Percentiles rank a stretch among this genome's conserved stretches.
These are phyloP conservation scores for Iguana delicatissima DNA, from an alignment of 2,797 vertebrate species.

Conservation along the genomic window DNA sequence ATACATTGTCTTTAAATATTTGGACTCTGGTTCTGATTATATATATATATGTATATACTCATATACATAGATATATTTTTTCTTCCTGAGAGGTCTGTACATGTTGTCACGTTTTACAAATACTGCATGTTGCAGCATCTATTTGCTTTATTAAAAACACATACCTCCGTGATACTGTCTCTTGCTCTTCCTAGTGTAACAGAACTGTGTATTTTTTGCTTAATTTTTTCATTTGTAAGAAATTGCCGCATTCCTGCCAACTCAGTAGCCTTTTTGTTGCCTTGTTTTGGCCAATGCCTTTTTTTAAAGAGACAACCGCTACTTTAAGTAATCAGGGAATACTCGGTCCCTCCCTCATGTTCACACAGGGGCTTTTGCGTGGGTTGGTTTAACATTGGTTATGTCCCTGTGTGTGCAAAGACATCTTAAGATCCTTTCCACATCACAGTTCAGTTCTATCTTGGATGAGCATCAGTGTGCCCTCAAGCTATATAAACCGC, in stretches of 20 bases:
- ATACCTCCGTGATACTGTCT: slow-evolving; percentile 78
- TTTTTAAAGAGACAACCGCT: slow-evolving; percentile 66
- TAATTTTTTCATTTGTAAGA: slow-evolving; percentile 70
- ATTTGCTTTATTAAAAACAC: slow-evolving; percentile 80
- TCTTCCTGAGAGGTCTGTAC: slow-evolving; percentile 70
- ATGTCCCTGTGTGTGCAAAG: neutral
- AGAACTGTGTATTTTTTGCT: slow-evolving; percentile 64
- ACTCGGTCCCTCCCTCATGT: neutral
- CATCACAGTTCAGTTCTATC: neutral
- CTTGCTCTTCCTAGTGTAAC: slow-evolving; percentile 78
- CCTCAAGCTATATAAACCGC: neutral
- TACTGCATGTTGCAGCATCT: slow-evolving; percentile 80
- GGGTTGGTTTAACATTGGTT: neutral
- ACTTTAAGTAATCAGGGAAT: slow-evolving; percentile 32
- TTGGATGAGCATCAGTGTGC: neutral
- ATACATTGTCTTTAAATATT: slow-evolving; percentile 67
- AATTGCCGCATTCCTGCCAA: slow-evolving; percentile 73
- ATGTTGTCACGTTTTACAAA: slow-evolving; percentile 80
- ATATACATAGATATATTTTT: slow-evolving; percentile 13
- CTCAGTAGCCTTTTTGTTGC: slow-evolving; percentile 76
- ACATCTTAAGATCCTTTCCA: neutral
- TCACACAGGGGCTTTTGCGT: neutral
- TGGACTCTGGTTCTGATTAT: slow-evolving; percentile 61
- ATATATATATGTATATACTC: slow-evolving; percentile 18
- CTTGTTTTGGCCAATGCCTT: slow-evolving; percentile 72